These are phyloP conservation scores for Emydura subglobosa DNA, from an alignment of 2,113 vertebrate genomes.

Conservation along the genomic window DNA sequence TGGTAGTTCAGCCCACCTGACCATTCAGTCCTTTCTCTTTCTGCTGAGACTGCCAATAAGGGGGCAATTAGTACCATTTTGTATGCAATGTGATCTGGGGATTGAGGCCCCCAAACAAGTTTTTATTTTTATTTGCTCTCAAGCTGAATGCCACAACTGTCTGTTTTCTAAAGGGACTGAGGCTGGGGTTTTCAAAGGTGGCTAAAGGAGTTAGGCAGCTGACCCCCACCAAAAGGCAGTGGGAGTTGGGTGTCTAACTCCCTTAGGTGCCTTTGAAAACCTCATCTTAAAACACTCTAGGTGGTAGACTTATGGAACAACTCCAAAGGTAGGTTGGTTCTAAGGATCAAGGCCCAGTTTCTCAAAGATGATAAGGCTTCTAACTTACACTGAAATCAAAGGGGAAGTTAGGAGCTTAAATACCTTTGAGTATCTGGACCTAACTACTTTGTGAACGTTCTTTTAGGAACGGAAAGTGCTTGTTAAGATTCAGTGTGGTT, in stretches of 20 bases:
- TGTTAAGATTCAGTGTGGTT: neutral
- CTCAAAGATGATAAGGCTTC: neutral
- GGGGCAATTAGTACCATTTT: neutral
- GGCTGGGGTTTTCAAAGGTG: constrained; percentile 1
- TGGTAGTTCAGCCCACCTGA: neutral
- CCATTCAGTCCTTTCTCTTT: accelerated
- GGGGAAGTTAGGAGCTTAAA: neutral
- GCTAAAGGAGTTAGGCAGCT: neutral
- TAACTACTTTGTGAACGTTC: neutral
- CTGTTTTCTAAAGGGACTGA: constrained; percentile 18
- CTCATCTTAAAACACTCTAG: constrained; percentile 40
- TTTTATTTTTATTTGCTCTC: constrained; percentile 10
- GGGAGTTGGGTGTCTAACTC: neutral
- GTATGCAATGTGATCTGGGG: neutral
- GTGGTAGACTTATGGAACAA: neutral
- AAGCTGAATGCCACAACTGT: neutral
- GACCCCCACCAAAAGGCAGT: neutral
- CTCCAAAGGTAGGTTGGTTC: neutral
- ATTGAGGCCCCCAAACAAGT: neutral
- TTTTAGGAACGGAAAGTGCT: constrained; percentile 12
- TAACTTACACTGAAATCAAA: neutral
- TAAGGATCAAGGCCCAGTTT: neutral
- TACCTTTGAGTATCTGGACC: no score
- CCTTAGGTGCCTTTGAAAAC: neutral
- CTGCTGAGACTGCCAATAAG: neutral